Conservation (phyloP, 2,113 vertebrate species). For the Hypanus sabinus region DNA sequence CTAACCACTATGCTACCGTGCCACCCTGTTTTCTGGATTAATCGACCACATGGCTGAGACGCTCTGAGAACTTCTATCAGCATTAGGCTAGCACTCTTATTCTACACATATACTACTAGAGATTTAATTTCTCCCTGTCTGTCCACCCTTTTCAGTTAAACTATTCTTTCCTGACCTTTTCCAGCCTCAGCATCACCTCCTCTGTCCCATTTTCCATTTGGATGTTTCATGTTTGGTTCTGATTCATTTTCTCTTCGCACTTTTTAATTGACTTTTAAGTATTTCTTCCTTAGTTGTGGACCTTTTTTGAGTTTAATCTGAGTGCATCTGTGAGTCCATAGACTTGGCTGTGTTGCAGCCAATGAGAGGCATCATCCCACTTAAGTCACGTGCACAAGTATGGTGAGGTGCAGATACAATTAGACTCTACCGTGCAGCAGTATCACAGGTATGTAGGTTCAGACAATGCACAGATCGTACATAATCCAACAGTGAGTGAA, state of each 20-base stretch:
- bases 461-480: no score
- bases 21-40: neutral
- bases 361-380: no score
- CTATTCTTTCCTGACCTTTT: neutral
- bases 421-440: no score
- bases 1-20: no score
- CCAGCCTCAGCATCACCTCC: neutral
- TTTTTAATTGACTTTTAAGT: neutral
- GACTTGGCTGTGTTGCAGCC: no score
- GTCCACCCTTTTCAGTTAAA: no score
- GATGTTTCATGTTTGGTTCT: neutral
- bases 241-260: neutral
- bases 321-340: neutral
- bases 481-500: no score
- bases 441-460: no score
- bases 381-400: no score
- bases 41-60: neutral
- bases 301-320: neutral
- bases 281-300: neutral
- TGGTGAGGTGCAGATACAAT: no score
- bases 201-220: neutral
- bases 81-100: neutral
- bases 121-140: neutral
- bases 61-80: neutral
- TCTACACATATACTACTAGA: neutral